A percentile compares a stretch with the other conserved stretches of the same genome.
These are phyloP conservation scores for Sympetrum striolatum DNA, from an alignment of 2,888 invertebrate species.

Conservation along the genomic window DNA sequence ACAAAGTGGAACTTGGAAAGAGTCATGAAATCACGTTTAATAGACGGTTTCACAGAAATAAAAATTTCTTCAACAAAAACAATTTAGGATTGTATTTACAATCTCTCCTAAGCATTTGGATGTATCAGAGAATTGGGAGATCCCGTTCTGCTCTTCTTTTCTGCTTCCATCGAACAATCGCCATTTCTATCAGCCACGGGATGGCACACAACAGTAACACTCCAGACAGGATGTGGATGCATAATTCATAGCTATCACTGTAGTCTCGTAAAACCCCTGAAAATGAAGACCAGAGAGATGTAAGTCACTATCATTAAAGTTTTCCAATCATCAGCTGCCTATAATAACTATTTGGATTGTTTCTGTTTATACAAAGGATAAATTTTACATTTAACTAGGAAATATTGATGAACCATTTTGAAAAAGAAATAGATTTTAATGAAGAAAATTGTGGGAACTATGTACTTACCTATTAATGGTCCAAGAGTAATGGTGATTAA, in stretches of 20 bases:
- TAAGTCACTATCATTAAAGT: too few relatives aligned
- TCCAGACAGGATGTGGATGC: slow-evolving; percentile 71
- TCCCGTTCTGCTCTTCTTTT: background rate
- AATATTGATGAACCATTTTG: background rate
- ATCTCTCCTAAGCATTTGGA: background rate
- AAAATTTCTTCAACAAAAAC: slow-evolving; percentile 31
- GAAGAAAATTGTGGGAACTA: background rate
- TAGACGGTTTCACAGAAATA: slow-evolving; percentile 29
- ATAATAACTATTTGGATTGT: too few relatives aligned
- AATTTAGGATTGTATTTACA: slow-evolving; percentile 2
- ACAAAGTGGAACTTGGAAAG: background rate
- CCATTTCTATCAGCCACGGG: slow-evolving; percentile 70
- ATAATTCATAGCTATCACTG: slow-evolving; percentile 70
- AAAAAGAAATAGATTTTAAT: slow-evolving; percentile 46
- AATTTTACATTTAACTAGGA: background rate
- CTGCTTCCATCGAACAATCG: slow-evolving; percentile 2
- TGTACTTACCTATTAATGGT: slow-evolving; percentile 68
- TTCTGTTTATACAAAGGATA: too few relatives aligned
- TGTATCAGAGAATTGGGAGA: background rate
- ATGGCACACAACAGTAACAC: slow-evolving; percentile 72
- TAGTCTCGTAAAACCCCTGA: slow-evolving; percentile 68
- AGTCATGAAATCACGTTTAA: background rate
- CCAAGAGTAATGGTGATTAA: slow-evolving; percentile 72
- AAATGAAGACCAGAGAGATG: slow-evolving; percentile 53
- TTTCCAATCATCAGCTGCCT: too few relatives aligned